Evolutionary conservation across 2,113 vertebrate species (phyloP), one percentile per base, ranked within the genome.

Genomic region (Tringa solitaria): DNA sequence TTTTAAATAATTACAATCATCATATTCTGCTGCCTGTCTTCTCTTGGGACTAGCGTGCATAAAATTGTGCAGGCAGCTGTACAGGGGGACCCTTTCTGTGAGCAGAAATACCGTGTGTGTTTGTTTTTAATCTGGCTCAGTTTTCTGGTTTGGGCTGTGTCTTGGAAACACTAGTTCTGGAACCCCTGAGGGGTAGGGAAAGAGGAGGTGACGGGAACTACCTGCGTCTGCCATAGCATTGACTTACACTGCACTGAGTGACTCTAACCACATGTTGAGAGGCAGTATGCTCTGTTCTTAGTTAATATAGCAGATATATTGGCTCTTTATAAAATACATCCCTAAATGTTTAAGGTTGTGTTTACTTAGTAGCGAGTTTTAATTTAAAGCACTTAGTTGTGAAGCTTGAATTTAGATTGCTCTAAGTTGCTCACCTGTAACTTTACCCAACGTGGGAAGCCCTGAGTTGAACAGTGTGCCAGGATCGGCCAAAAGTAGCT

Each of bases 251-350:
- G 50, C 7, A 0, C 28, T 56, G 53, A 26, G 24, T 21, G 46
- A 2, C 35, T n/a, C 12, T 53, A 28, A 16, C 32, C 20, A 6
- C 0, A 0, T 56, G 61, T 9, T 41, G 32, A 54, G 60, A 28
- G n/a, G 32, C 39, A 12, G 0, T 26, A 0, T 3, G 21, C 9
- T 1, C 15, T n/a, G 5, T 24, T 64, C 22, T 54, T 35, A 18
- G 46, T 18, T 76, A 22, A 5, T n/a, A 14, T 3, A 18, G 14
- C 56, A 82, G 19, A 17, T 53, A 7, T 15, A 53, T 26, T 23
- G 24, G 19, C n/a, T 75, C 67, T 45, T 54, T 7, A 12, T 35
- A 43, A 84, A 93, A 37, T 23, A 32, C 5, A 24, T 39, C 39
- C 27, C 41, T 30, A 8, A 51, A 72, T 45, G 35, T 30, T 61